These are phyloP conservation scores for Rhodophaea formosa DNA, from an alignment of 2,888 invertebrate genomes.

Conservation along the genomic window DNA sequence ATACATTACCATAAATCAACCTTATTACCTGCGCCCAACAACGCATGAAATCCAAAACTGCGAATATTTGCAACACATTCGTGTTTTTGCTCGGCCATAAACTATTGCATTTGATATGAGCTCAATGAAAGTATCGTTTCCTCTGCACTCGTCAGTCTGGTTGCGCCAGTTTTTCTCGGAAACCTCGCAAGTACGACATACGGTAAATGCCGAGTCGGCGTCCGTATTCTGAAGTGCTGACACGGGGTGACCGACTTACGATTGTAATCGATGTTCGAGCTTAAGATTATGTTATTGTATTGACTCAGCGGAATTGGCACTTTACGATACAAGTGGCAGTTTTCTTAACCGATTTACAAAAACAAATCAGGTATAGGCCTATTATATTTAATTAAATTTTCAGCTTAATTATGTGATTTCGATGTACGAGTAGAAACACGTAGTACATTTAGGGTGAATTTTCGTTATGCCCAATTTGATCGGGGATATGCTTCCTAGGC, in stretches of 20 bases:
- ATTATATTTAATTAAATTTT: no score
- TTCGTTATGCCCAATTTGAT: no score
- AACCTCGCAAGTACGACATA: conserved; percentile 19
- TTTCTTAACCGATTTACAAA: no score
- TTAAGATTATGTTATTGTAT: not conserved
- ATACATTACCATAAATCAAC: no score
- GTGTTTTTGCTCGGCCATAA: conserved; percentile 1
- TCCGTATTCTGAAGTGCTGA: conserved; percentile 14
- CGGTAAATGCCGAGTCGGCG: conserved; percentile 27
- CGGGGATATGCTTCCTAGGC: no score
- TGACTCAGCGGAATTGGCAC: not conserved
- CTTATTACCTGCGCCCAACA: not conserved
- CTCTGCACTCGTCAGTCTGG: conserved; percentile 16
- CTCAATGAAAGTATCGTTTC: conserved; percentile 22
- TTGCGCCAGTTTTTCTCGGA: conserved; percentile 23
- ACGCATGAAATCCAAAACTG: conserved; percentile 3
- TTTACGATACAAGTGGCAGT: no score
- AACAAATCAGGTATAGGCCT: no score
- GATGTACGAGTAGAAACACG: no score
- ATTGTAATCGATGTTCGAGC: not conserved
- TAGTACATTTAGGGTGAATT: no score
- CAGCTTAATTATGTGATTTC: no score
- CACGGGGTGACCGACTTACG: not conserved
- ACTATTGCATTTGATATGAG: conserved; percentile 6
- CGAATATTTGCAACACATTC: not conserved